Percentiles rank a stretch among this genome's conserved stretches.
Conservation (phyloP, 2,888 invertebrate genomes). For the Cantharis rustica region DNA sequence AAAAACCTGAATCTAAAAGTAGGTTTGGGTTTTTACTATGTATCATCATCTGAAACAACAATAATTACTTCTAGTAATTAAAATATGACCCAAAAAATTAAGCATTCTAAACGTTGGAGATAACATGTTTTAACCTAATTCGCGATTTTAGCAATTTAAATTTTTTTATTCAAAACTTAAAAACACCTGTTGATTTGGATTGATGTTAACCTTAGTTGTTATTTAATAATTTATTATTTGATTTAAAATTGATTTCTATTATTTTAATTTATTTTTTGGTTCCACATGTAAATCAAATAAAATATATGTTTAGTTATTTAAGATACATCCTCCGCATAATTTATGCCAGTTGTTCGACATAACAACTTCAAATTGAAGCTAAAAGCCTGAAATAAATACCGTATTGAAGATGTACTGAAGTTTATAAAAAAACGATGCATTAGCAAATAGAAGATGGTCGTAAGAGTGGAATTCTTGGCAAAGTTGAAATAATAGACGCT, state of each 20-base stretch:
- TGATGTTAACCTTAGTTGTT: no score
- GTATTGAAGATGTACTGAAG: neutral
- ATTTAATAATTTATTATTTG: neutral
- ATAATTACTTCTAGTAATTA: no score
- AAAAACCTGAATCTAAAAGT: no score
- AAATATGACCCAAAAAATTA: no score
- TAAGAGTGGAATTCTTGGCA: conserved; percentile 29
- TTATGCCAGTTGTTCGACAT: neutral
- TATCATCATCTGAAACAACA: no score
- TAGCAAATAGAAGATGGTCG: neutral
- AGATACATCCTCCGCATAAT: neutral
- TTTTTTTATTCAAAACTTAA: no score
- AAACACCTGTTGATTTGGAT: no score
- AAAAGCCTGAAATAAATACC: neutral
- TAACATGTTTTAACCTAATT: no score
- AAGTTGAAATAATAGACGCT: conserved; percentile 14
- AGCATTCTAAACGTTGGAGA: no score
- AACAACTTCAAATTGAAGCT: neutral
- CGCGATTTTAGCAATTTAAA: no score
- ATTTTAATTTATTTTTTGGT: neutral
- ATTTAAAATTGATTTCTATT: neutral
- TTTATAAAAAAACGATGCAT: neutral
- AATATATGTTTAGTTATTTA: neutral
- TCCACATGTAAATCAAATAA: neutral
- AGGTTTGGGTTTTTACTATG: no score